Percentiles rank a stretch among this genome's conserved stretches.
Conservation (phyloP, 2,113 vertebrate species). For the Pseudorhombus dupliciocellatus region DNA sequence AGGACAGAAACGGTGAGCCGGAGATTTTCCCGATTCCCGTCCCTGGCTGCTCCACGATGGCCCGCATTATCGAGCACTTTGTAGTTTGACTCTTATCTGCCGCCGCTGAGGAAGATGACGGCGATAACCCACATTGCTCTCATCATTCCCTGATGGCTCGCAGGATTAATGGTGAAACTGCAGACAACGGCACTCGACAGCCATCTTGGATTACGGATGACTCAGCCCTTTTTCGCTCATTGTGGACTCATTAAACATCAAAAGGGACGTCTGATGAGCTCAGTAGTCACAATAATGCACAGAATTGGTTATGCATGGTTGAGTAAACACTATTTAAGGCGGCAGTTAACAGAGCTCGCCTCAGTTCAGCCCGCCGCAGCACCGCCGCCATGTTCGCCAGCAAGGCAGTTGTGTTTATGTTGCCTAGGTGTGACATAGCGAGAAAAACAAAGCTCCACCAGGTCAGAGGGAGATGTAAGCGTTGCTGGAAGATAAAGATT, state of each 20-base stretch:
- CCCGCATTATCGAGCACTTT: constrained; percentile 46
- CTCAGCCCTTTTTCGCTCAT: constrained; percentile 48
- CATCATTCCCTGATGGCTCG: constrained; percentile 39
- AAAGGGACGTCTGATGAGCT: constrained; percentile 42
- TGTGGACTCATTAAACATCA: constrained; percentile 58
- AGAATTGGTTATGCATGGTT: constrained; percentile 25
- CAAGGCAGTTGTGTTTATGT: neutral
- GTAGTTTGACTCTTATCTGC: constrained; percentile 43
- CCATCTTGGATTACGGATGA: constrained; percentile 54
- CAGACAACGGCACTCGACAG: constrained; percentile 32
- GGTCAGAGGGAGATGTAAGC: constrained; percentile 32
- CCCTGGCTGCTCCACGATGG: neutral
- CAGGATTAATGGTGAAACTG: constrained; percentile 53
- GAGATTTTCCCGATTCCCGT: constrained; percentile 34
- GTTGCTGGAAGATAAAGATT: constrained; percentile 26
- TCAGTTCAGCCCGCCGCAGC: neutral
- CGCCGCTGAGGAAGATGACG: constrained; percentile 48
- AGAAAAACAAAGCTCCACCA: constrained; percentile 34
- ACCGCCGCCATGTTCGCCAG: neutral
- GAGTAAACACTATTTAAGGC: constrained; percentile 41
- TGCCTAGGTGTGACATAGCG: constrained; percentile 23
- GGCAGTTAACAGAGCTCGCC: constrained; percentile 8
- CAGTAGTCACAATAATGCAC: constrained; percentile 39
- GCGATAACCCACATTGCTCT: constrained; percentile 56
- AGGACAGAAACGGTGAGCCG: constrained; percentile 11